Evolutionary conservation across 2,797 vertebrate genomes (phyloP), one percentile per base, ranked within the genome.

Genomic region (Anas capensis): DNA sequence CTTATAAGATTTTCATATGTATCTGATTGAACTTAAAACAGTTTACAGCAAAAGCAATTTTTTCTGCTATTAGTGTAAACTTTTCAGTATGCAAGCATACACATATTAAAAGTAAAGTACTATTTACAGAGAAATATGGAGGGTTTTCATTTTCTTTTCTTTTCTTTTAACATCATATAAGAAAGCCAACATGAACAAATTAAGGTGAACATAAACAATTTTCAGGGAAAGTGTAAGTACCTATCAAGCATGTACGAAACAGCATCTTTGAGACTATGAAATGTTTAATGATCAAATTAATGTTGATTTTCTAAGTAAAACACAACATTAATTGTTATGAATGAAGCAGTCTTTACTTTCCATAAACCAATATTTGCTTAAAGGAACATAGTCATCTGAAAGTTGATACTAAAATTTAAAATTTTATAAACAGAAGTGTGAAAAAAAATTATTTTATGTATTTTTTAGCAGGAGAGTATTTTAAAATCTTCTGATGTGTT

Each of bases 251-350:
- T 87, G 60, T 83, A 95, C 90, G 76, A 93, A 92, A 78, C 10
- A 90, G 33, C 19, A 76, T 34, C 12, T 87, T 49, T 79, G 16
- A 64, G 38, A 60, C 64, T 64, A 44, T 83, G 57, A 68, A 88
- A 90, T 82, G 48, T 89, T 95, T 96, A 89, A 94, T 75, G 64
- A 26, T 29, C 57, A 92, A 81, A 75, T 86, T 84, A 86, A 23
- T 62, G 56, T 72, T 93, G 54, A 82, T 79, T 73, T 89, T 68
- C 87, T 91, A 73, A 85, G 78, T 14, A 68, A 96, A 92, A 51
- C 68, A 57, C 38, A 53, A 70, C 13, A 51, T 83, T 27, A 31
- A 79, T 92, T 29, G 58, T 90, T 85, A 78, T 88, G 20, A 61
- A n/a, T 14, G 79, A 68, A 78, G 60, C 13, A 66, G 34, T 61